Percentiles rank a stretch among this genome's conserved stretches.
phyloP scores from a whole-genome alignment of 2,797 vertebrate genomes.

The Lemur catta region DNA sequence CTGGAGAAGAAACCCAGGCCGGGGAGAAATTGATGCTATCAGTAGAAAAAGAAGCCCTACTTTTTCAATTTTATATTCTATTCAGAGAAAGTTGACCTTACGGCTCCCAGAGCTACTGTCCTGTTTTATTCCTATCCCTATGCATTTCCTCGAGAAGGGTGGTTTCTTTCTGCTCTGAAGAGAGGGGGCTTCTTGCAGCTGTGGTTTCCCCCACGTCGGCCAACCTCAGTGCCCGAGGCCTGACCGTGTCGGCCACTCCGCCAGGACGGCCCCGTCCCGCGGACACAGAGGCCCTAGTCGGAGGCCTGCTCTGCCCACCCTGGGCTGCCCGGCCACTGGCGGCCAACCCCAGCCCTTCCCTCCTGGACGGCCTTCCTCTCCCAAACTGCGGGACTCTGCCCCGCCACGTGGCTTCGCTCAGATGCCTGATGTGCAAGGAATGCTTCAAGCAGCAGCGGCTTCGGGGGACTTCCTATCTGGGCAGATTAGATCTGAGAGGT shows the following conservation, averaged over 20 bases:
- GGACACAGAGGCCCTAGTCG: fast-evolving
- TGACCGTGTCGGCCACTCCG: fast-evolving
- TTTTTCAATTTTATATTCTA: background rate
- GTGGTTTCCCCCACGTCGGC: fast-evolving
- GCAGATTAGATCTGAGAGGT: background rate
- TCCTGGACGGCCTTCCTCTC: conserved; percentile 38
- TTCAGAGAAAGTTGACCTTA: fast-evolving
- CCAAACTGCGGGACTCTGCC: background rate
- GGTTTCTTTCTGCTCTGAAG: background rate
- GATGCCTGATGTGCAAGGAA: background rate
- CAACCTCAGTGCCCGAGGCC: fast-evolving
- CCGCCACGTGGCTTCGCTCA: background rate
- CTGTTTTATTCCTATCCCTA: background rate
- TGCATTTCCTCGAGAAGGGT: fast-evolving
- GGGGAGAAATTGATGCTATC: background rate
- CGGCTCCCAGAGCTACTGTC: fast-evolving
- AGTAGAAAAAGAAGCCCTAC: background rate
- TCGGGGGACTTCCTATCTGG: background rate
- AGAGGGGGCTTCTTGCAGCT: too few species aligned
- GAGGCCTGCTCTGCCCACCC: background rate
- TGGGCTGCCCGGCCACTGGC: background rate
- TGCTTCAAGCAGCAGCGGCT: fast-evolving
- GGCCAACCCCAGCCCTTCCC: conserved; percentile 31
- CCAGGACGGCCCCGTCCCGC: background rate
- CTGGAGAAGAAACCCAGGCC: background rate